Evolutionary conservation across 1,140 invertebrate species (phyloP), one percentile per base, ranked within the genome.

Genomic region (Drosophila setifemur): DNA sequence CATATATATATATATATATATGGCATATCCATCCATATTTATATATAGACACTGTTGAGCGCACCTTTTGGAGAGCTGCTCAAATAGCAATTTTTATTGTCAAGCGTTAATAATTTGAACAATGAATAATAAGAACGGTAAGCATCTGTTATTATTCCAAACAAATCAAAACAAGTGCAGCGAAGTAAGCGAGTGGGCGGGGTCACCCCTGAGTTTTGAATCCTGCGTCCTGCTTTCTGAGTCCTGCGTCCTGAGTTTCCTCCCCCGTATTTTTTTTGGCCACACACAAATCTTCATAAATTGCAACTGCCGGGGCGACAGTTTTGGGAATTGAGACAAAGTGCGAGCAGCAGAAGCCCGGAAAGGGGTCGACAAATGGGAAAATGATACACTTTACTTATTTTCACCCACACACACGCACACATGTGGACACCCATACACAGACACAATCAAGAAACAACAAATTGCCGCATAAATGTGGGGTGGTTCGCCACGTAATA

Each of bases 131-230:
- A 89, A 68, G 87, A 73, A 78, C 76, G 79, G 73, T 76, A 77
- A 89, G 88, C 88, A 89, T 89, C 88, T 89, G 88, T 86, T 89
- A 88, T 88, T 89, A 89, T 89, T 89, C 87, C 87, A 89, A 89
- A 89, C 88, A 89, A 89, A 89, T 89, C 88, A 89, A 89, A 89
- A 89, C 87, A 89, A 89, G 87, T 89, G 87, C 87, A 78, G 14
- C 25, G 16, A 3, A 14, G 26, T 58, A 79, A 79, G 28, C 55
- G 52, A 21, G 37, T 47, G 75, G 75, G 75, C 70, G 75, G 45
- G 70, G 49, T 49, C 31, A 25, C 19, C 21, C 37, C 18, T 25
- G 16, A 45, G 35, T 7, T 14, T 16, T 37, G 33, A 37, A 7
- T 16, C n/a, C 14, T 37, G 14, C 4, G 33, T 37, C 14, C 33